phyloP scores from a whole-genome alignment of 2,888 invertebrate genomes.

The Dusona sp. region DNA sequence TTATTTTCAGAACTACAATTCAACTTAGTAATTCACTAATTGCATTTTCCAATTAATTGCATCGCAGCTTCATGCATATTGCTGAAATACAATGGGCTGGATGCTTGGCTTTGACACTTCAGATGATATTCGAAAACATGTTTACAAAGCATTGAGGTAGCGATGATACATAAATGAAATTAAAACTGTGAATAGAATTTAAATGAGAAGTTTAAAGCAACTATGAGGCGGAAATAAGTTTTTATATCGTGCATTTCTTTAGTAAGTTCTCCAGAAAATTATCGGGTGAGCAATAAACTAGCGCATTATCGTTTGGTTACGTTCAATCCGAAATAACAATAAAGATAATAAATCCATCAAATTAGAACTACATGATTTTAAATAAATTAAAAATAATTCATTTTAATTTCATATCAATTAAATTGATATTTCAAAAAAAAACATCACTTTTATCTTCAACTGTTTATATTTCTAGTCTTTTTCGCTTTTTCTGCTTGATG shows the following conservation, averaged over 20 bases:
- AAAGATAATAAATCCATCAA: too few relatives aligned
- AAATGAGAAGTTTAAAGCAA: background rate
- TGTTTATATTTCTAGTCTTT: background rate
- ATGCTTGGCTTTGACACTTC: constrained; percentile 42
- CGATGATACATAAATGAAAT: background rate
- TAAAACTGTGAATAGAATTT: background rate
- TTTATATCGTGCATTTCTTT: background rate
- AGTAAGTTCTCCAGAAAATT: background rate
- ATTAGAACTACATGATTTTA: background rate
- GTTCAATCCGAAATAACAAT: too few relatives aligned
- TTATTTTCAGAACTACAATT: background rate
- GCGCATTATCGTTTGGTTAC: too few relatives aligned
- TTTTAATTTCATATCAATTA: background rate
- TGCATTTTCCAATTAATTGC: constrained; percentile 39
- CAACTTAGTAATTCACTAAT: constrained; percentile 19
- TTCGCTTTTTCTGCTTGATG: constrained; percentile 49
- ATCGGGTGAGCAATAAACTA: too few relatives aligned
- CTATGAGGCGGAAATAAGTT: background rate
- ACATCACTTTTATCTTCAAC: background rate
- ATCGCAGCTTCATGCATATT: constrained; percentile 36
- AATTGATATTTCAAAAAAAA: background rate
- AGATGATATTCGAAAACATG: constrained; percentile 8
- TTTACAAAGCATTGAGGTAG: background rate
- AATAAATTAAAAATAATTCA: background rate
- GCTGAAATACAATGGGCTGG: constrained; percentile 23